Conservation (phyloP, 2,113 vertebrate species). For the Fulmarus glacialis region DNA sequence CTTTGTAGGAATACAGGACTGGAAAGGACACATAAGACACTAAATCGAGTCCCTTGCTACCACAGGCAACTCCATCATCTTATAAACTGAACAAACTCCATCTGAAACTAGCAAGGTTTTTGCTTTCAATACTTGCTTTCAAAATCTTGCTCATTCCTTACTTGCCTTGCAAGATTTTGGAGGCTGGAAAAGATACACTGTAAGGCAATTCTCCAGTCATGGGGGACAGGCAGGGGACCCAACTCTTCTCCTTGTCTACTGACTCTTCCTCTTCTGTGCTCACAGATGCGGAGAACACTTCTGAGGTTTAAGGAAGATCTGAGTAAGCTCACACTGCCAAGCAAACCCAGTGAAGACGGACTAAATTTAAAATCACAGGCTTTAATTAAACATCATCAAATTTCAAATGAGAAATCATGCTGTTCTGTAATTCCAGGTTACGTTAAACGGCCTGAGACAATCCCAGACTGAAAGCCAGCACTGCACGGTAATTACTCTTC, state of each 20-base stretch:
- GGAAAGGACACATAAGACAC: background rate
- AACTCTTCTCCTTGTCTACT: background rate
- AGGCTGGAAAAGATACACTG: background rate
- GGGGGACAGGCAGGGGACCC: background rate
- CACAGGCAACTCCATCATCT: background rate
- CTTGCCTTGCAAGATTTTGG: background rate
- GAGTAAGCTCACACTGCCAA: conserved; percentile 24
- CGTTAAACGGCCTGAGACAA: conserved; percentile 50
- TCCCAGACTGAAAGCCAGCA: conserved; percentile 61
- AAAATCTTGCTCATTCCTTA: background rate
- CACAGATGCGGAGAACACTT: background rate
- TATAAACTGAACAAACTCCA: background rate
- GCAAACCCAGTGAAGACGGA: conserved; percentile 16
- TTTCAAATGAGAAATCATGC: conserved; percentile 65
- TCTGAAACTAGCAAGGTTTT: background rate
- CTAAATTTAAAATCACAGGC: conserved; percentile 64
- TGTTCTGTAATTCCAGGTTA: conserved; percentile 69
- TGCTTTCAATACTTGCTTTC: background rate
- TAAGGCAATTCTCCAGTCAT: background rate
- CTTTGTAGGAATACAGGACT: background rate
- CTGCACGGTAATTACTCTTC: conserved; percentile 58
- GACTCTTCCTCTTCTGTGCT: background rate
- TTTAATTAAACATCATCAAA: conserved; percentile 61
- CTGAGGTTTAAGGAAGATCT: conserved; percentile 25
- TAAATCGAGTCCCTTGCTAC: background rate